Percentiles rank a stretch among this genome's conserved stretches.
Evolutionary conservation across 2,888 invertebrate genomes (phyloP).

Genomic region (Oxycera nigricornis): DNA sequence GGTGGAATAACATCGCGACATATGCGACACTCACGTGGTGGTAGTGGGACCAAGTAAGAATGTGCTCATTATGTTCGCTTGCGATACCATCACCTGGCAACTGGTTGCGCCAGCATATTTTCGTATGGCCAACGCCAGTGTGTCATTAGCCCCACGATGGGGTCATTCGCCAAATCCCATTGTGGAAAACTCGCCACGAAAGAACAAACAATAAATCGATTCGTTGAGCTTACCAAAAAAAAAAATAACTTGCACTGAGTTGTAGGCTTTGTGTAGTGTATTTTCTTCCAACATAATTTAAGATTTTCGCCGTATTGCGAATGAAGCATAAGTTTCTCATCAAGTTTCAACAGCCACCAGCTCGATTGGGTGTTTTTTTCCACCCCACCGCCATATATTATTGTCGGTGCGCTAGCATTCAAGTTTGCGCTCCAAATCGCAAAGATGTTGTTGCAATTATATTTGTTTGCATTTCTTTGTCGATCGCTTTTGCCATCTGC

Average conservation of each 20-base stretch:
- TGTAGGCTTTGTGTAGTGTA: not conserved
- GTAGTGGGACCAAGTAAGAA: not conserved
- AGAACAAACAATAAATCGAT: slow-evolving; percentile 18
- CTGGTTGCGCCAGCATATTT: not conserved
- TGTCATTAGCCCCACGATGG: slow-evolving; percentile 37
- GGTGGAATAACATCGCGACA: not conserved
- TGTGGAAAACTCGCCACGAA: slow-evolving; percentile 6
- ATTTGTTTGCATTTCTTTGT: not conserved
- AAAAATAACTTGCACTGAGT: not conserved
- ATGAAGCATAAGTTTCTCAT: not conserved
- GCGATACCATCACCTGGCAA: not conserved
- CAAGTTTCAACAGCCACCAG: not conserved
- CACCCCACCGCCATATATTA: not conserved
- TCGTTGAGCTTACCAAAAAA: not conserved
- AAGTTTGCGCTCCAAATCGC: not conserved
- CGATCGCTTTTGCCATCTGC: not conserved
- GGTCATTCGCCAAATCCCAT: slow-evolving; percentile 30
- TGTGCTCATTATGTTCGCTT: not conserved
- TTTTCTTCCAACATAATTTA: not conserved
- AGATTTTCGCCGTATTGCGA: not conserved
- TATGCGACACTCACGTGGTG: not conserved
- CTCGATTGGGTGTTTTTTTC: not conserved
- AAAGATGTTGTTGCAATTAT: not conserved
- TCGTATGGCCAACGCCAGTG: not conserved
- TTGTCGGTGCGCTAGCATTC: not conserved